Base-by-base conservation (phyloP, 1,140 invertebrate species). In the Bombus soroeensis region DNA sequence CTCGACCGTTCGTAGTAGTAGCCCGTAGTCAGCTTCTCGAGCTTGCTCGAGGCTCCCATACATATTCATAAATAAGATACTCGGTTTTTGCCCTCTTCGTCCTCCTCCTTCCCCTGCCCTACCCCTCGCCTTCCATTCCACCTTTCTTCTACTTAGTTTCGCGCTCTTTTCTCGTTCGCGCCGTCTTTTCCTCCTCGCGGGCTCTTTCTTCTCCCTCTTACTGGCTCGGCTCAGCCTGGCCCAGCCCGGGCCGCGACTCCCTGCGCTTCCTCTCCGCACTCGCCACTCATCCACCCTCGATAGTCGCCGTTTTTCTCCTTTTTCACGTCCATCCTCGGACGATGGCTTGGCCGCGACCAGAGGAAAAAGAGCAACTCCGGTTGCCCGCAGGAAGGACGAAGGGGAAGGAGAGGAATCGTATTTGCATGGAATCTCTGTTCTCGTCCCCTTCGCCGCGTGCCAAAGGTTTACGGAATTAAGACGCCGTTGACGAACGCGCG, bases 41-140 rank as follows among this genome's bases (percentile, higher is more conserved):
- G 75, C 75, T 22, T 22, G 68, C 71, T 75, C 71, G 79, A 64
- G 68, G 34, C 64, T 73, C 57, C 25, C 87, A 91, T 93, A 87
- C 92, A 93, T 93, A 93, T 93, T 93, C 93, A 93, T 92, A 91
- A 91, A 92, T 91, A 88, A 91, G 88, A 92, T 90, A 88, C 84
- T 70, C 70, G 90, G 80, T 90, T 91, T 91, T 78, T 81, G 28
- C 68, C 62, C 41, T 43, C 34, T 28, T 43, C n/a, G 22, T 6
- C 64, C 25, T 39, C 22, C 41, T 12, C 13, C 79, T 43, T 41
- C n/a, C 22, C 18, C n/a, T 53, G 18, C 47, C 6, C 18, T 22
- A 6, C 47, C 47, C 47, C 47, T 53, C 47, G 47, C 4, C 68
- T 5, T 41, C 71, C 57, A 1, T 3, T 9, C 57, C 37, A 28